Base-by-base conservation (phyloP, 2,797 vertebrate genomes). In the Rallus crepitans region DNA sequence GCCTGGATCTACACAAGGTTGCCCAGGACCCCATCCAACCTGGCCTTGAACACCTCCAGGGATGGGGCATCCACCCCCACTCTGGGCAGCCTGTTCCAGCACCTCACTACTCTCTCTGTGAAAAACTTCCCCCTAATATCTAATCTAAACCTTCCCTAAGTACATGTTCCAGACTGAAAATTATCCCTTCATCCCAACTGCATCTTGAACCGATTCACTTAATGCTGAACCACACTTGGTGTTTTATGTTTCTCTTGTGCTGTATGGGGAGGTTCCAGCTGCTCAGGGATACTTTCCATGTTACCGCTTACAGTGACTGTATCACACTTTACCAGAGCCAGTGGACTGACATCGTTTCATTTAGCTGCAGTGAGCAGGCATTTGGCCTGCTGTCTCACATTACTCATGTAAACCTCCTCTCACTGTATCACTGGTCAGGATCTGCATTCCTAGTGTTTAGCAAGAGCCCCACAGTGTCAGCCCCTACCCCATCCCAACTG, bases 341-440 rank as follows among this genome's bases (percentile, higher is more conserved):
- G n/a, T 4, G 8, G 28, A 25, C 33, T 53, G 59, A 45, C 39
- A 19, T 78, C 14, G 42, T 84, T 72, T 39, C 23, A 13, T 45
- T 45, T 45, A 50, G 20, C 40, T 31, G 39, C 33, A 24, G 2
- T 10, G 37, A 70, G 57, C 52, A 65, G 61, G 47, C 61, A 16
- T 63, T 48, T 48, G 56, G n/a, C 40, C 53, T 14, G 0, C 40
- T 69, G 52, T 28, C 61, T 77, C 19, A 30, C 1, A 1, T 68
- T 39, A 45, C 35, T 63, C 59, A 10, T 2, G 1, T 39, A 42
- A 61, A 24, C 50, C 12, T 55, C 33, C 42, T 40, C 50, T 31
- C 56, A 20, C 35, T 0, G 0, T 55, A 21, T 48, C 48, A 6
- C 55, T 30, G 25, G 16, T 23, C 0, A 2, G 60, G 42, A 28